Evolutionary conservation across 2,113 vertebrate genomes (phyloP), one percentile per base, ranked within the genome.

Genomic region (Ammodramus savannarum): DNA sequence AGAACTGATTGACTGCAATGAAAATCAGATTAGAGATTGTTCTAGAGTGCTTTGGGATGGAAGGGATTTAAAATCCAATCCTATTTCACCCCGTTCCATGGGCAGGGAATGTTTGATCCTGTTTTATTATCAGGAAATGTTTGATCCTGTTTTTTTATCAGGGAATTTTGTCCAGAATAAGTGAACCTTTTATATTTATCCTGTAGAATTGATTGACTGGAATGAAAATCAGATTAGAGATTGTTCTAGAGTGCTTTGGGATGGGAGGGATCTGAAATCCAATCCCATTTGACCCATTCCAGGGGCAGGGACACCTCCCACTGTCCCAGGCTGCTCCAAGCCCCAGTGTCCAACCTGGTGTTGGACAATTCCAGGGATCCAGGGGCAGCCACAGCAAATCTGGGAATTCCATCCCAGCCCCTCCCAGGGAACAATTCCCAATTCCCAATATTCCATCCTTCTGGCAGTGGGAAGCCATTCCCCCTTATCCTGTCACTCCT

Each of bases 261-360:
- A 13, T 20, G 58, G n/a, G 32, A 73, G 8, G 7, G 26, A 61
- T 6, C 13, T 15, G 13, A 16, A 16, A 36, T 23, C 3, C 1
- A 1, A 49, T 7, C 34, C 7, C 6, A 3, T 34, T 5, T 19
- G 21, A n/a, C 1, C 11, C 13, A 16, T 58, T 9, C 66, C 39
- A 10, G 4, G 12, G 3, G 3, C 51, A 59, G 44, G 29, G 44
- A n/a, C 7, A 5, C 1, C 11, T 66, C 0, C 55, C 11, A 9
- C 32, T 0, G 0, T 8, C 25, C 0, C 49, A 74, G 55, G 49
- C 0, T 27, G 18, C 7, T 74, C 49, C 69, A 36, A 23, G 19
- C 19, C 44, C 65, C 6, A 2, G 0, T 27, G 19, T 61, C 52
- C 59, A 72, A 0, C 25, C 6, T 29, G 44, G 6, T 7, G 39